phyloP scores from a whole-genome alignment of 1,140 invertebrate genomes.

The Cydia splendana region DNA sequence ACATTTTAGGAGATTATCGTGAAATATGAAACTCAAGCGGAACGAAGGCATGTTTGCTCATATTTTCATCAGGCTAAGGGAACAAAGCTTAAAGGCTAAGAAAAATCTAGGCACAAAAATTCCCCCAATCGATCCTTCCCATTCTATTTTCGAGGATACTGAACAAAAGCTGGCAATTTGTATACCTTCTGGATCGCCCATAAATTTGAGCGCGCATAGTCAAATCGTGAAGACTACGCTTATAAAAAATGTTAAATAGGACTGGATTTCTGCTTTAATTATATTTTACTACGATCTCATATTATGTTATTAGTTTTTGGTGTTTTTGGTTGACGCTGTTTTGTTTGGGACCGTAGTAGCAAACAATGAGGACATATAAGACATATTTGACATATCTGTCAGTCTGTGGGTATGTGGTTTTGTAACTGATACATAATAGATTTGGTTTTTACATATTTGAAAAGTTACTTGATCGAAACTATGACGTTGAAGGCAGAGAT shows the following conservation, averaged over 20 bases:
- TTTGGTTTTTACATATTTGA: too few relatives aligned
- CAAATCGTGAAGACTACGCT: background rate
- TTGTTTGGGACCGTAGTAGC: too few relatives aligned
- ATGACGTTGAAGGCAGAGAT: too few relatives aligned
- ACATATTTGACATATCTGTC: too few relatives aligned
- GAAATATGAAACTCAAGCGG: background rate
- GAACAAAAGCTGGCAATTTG: conserved; percentile 30
- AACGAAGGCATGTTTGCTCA: conserved; percentile 16
- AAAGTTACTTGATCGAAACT: too few relatives aligned
- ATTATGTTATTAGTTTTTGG: background rate
- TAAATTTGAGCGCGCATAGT: conserved; percentile 30
- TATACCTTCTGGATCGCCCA: conserved; percentile 24
- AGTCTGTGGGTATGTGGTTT: too few relatives aligned
- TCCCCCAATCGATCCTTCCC: conserved; percentile 5
- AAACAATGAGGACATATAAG: too few relatives aligned
- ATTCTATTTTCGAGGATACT: conserved; percentile 15
- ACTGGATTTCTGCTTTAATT: conserved; percentile 17
- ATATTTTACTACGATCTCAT: background rate
- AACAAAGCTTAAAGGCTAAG: conserved; percentile 11
- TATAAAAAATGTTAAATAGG: background rate
- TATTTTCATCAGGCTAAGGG: background rate
- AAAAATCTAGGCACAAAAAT: conserved; percentile 24
- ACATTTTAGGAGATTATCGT: background rate
- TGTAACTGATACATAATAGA: too few relatives aligned
- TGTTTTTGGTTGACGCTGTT: too few relatives aligned